phyloP scores from a whole-genome alignment of 2,113 vertebrate species.

The Psittacula cyanocephala region DNA sequence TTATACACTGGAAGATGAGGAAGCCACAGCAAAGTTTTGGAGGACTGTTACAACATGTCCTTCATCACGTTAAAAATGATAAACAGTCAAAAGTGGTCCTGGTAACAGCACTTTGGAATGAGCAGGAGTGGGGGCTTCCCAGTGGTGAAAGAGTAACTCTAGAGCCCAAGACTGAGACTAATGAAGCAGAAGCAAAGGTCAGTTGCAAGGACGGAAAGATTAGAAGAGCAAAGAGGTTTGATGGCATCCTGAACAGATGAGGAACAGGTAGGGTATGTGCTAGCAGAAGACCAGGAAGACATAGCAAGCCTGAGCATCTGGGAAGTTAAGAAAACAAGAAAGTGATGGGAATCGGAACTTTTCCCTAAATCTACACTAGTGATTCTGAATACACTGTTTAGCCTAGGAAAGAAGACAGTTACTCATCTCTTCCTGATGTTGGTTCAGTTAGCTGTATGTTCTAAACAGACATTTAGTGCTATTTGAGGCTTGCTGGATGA shows the following conservation, averaged over 20 bases:
- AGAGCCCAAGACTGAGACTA: background rate
- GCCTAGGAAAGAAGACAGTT: background rate
- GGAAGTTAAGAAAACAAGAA: background rate
- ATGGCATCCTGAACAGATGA: background rate
- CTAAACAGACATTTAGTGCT: background rate
- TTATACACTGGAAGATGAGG: background rate
- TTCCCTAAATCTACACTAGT: background rate
- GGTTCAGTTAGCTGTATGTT: background rate
- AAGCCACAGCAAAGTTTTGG: background rate
- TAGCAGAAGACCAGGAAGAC: background rate
- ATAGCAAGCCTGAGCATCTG: background rate
- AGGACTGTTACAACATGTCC: background rate
- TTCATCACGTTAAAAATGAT: background rate
- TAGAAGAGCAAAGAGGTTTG: background rate
- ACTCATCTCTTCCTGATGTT: background rate
- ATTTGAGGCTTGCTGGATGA: background rate
- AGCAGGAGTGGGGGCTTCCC: fast-evolving
- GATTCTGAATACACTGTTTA: background rate
- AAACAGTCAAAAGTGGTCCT: fast-evolving
- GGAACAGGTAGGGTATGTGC: fast-evolving
- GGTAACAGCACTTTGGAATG: background rate
- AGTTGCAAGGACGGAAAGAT: fast-evolving
- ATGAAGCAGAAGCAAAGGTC: background rate
- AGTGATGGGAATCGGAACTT: background rate
- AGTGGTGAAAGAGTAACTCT: background rate